phyloP scores from a whole-genome alignment of 1,140 invertebrate genomes.

The Melanaphis sacchari region DNA sequence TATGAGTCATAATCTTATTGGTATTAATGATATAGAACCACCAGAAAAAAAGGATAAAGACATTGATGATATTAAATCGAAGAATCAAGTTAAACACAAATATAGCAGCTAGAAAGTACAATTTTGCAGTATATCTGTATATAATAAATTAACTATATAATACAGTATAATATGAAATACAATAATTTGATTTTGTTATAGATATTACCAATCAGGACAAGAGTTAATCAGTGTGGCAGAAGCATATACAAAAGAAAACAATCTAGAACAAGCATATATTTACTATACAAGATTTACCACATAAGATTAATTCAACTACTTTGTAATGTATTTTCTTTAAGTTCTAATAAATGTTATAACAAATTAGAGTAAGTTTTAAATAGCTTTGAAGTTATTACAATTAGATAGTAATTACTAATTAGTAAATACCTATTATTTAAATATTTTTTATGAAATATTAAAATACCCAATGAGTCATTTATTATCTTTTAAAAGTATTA shows the following conservation, averaged over 20 bases:
- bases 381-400: no score
- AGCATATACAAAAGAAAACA: slow-evolving; percentile 84
- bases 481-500: no score
- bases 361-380: no score
- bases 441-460: no score
- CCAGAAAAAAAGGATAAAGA: slow-evolving; percentile 47
- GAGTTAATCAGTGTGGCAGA: slow-evolving; percentile 92
- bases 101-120: slow-evolving; percentile 42
- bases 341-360: no score
- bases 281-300: slow-evolving; percentile 92
- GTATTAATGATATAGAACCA: background rate
- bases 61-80: slow-evolving; percentile 2
- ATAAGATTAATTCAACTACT: slow-evolving; percentile 66
- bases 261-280: slow-evolving; percentile 86
- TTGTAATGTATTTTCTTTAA: no score
- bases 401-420: no score
- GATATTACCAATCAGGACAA: slow-evolving; percentile 83
- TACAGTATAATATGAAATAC: background rate
- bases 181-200: slow-evolving; percentile 63
- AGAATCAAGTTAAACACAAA: slow-evolving; percentile 26
- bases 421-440: no score
- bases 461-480: no score
- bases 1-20: background rate
- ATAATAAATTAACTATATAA: no score
- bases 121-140: background rate